Evolutionary conservation across 2,113 vertebrate genomes (phyloP), one percentile per base, ranked within the genome.

Genomic region (Sphaerodactylus townsendi): DNA sequence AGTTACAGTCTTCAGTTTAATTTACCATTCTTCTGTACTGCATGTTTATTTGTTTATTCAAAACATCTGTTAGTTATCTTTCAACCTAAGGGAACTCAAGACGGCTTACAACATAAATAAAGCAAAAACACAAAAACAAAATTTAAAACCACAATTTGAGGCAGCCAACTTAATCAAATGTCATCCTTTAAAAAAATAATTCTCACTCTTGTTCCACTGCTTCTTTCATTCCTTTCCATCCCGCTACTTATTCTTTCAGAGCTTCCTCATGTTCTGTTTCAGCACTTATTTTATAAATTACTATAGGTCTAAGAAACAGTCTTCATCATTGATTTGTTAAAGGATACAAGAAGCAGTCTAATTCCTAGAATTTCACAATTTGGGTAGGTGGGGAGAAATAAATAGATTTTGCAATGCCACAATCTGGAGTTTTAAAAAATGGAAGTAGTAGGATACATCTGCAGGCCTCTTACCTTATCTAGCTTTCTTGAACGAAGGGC

Each of bases 401-500:
- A 46, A 17, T 14, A 77, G 28, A 5, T 59, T 21, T 59, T 5
- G 3, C 33, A n/a, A 3, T 41, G 37, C 37, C 59, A 28, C 1
- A 3, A 14, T 50, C 25, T 46, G 62, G 44, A 78, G 44, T 68
- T 35, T 62, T 19, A 56, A 37, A 30, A 19, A n/a, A 0, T 1
- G 62, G 56, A 1, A 79, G 13, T 2, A 46, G 15, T 1, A 44
- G 35, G 72, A 9, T 10, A 23, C 39, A 9, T 85, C 7, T 68
- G 1, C 50, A 71, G 19, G 59, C 35, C 2, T 91, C 91, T 92
- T 93, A 98, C 99, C 96, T 99, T 99, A 93, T 99, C 99, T 89
- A 99, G 77, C 89, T 98, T 99, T 53, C 98, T 95, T 0, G 98
- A 99, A 3, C 98, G 96, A 78, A 99, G 97, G 41, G 98, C 98